Conservation (phyloP, 2,888 invertebrate species). For the Rutpela maculata region DNA sequence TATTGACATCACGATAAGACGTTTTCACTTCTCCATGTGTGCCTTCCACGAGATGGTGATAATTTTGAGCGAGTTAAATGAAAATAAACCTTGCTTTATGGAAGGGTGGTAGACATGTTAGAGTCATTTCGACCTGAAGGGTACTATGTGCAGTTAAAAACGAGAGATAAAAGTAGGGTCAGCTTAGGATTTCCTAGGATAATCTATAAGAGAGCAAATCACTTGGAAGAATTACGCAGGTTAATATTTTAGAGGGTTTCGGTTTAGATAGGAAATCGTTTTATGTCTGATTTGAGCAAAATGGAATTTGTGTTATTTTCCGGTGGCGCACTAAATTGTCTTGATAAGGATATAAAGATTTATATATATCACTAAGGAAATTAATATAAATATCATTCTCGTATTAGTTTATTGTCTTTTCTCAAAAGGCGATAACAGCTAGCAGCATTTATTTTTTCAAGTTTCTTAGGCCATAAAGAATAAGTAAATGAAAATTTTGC, state of each 20-base stretch:
- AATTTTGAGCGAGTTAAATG: no score
- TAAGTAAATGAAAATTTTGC: no score
- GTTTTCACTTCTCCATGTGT: no score
- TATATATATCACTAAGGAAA: not conserved
- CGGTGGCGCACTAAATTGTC: not conserved
- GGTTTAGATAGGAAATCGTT: not conserved
- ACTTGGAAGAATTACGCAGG: not conserved
- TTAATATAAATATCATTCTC: not conserved
- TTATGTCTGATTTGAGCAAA: not conserved
- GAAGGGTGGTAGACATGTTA: no score
- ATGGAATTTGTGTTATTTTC: not conserved
- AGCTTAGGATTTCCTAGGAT: not conserved
- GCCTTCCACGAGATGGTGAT: no score
- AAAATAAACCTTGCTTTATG: no score
- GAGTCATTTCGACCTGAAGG: not conserved
- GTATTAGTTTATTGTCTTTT: no score
- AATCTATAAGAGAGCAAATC: not conserved
- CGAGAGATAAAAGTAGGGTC: not conserved
- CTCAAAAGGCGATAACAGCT: no score
- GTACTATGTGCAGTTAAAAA: not conserved
- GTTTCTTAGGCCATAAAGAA: no score
- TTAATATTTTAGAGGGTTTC: constrained; percentile 7
- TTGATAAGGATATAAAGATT: not conserved
- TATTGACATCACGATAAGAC: no score
- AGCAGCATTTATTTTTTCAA: no score